Percentiles rank a stretch among this genome's conserved stretches.
These are phyloP conservation scores for Thyatira batis DNA, from an alignment of 2,888 invertebrate species.

Conservation along the genomic window DNA sequence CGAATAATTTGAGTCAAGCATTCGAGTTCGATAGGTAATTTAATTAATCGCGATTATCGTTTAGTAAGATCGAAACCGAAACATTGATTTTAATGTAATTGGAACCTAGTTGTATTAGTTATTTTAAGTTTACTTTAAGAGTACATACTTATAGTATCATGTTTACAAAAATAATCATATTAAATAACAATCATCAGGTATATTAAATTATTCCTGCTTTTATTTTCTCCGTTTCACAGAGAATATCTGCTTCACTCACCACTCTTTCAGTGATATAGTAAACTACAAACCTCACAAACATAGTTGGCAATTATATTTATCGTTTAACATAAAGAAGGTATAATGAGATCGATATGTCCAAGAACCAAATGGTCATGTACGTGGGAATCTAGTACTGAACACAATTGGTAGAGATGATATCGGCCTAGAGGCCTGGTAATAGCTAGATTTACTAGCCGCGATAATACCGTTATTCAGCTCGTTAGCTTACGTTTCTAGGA, in stretches of 20 bases:
- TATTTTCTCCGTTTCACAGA: no score
- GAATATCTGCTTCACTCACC: no score
- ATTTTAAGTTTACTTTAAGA: no score
- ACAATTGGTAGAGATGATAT: slow-evolving; percentile 47
- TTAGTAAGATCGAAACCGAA: no score
- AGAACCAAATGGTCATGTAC: slow-evolving; percentile 3
- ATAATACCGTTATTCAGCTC: slow-evolving; percentile 56
- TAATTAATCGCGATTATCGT: background rate
- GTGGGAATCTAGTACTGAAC: slow-evolving; percentile 37
- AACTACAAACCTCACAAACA: background rate
- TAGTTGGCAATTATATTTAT: background rate
- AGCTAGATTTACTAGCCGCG: slow-evolving; percentile 41
- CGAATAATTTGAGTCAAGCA: background rate
- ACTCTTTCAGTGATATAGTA: no score
- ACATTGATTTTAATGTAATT: no score
- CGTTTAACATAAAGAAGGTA: background rate
- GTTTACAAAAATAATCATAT: no score
- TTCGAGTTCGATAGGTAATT: background rate
- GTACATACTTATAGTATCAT: no score
- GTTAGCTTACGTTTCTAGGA: slow-evolving; percentile 47
- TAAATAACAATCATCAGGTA: no score
- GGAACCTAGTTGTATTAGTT: no score
- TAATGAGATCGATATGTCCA: background rate
- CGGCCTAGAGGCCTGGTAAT: slow-evolving; percentile 33
- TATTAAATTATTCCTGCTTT: no score